Conservation (phyloP, 2,797 vertebrate species). For the Rhodeus uyekii region DNA sequence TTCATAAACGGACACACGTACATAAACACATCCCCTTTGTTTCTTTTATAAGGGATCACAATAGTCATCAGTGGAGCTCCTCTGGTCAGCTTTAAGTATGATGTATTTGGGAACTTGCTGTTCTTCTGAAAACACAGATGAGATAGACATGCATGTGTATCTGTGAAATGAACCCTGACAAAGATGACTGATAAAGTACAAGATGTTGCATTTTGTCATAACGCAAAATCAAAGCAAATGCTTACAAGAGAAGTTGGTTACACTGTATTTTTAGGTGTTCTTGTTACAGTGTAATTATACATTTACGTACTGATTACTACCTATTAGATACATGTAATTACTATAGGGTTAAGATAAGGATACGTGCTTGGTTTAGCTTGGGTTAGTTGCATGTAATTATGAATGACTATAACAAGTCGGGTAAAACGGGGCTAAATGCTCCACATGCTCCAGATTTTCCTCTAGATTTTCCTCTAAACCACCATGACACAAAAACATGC, state of each 20-base stretch:
- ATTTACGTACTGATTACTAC: not conserved
- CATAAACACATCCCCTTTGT: constrained; percentile 28
- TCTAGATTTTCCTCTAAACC: too few species aligned
- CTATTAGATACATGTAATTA: not conserved
- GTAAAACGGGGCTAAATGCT: too few species aligned
- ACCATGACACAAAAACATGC: too few species aligned
- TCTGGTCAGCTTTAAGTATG: constrained; percentile 57
- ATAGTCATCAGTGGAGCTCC: constrained; percentile 48
- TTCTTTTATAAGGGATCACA: not conserved
- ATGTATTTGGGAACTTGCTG: constrained; percentile 72
- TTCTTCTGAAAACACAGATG: constrained; percentile 75
- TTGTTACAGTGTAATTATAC: not conserved
- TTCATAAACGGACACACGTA: constrained; percentile 38
- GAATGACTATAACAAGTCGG: not conserved
- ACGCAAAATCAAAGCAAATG: constrained; percentile 1
- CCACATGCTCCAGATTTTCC: too few species aligned
- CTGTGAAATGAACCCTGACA: constrained; percentile 71
- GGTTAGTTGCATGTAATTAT: not conserved
- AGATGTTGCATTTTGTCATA: constrained; percentile 19
- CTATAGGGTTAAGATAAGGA: not conserved
- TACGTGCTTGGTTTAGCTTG: not conserved
- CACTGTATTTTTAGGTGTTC: not conserved
- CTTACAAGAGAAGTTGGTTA: not conserved
- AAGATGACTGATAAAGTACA: constrained; percentile 65
- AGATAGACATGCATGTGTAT: constrained; percentile 69